These are phyloP conservation scores for Agrochola circellaris DNA, from an alignment of 2,888 invertebrate genomes.

Conservation along the genomic window DNA sequence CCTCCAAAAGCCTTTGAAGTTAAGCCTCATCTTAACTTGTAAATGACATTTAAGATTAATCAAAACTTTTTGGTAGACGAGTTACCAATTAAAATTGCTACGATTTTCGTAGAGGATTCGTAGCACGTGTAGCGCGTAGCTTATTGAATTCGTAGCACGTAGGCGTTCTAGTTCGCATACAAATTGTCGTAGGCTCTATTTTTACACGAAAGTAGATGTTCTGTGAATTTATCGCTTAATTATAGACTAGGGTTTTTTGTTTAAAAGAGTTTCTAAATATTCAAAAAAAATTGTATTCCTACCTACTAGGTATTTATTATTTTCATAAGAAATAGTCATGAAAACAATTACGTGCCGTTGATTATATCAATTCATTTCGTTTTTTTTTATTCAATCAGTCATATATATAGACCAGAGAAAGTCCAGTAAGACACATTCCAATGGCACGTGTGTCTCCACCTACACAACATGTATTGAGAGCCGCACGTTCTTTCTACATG, in stretches of 20 bases:
- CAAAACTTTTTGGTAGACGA: slow-evolving; percentile 64
- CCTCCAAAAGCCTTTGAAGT: slow-evolving; percentile 40
- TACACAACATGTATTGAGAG: slow-evolving; percentile 8
- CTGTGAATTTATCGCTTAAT: slow-evolving; percentile 34
- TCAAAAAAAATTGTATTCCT: no score
- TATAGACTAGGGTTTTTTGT: slow-evolving; percentile 4
- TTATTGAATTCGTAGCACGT: slow-evolving; percentile 60
- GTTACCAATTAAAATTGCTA: slow-evolving; percentile 65
- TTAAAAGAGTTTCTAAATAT: neutral
- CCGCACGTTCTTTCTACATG: neutral
- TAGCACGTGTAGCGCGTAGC: slow-evolving; percentile 61
- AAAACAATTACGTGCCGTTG: no score
- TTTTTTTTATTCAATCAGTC: neutral
- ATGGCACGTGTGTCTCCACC: slow-evolving; percentile 16
- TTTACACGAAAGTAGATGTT: slow-evolving; percentile 39
- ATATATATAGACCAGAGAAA: neutral
- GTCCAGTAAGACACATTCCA: neutral
- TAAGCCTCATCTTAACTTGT: slow-evolving; percentile 54
- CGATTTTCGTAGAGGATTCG: slow-evolving; percentile 64
- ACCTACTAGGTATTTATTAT: no score
- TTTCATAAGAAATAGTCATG: no score
- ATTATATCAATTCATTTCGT: no score
- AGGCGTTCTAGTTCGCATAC: slow-evolving; percentile 51
- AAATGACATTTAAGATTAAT: slow-evolving; percentile 65
- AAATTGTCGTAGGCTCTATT: slow-evolving; percentile 49